phyloP scores from a whole-genome alignment of 2,797 vertebrate species.

The Selene dorsalis region DNA sequence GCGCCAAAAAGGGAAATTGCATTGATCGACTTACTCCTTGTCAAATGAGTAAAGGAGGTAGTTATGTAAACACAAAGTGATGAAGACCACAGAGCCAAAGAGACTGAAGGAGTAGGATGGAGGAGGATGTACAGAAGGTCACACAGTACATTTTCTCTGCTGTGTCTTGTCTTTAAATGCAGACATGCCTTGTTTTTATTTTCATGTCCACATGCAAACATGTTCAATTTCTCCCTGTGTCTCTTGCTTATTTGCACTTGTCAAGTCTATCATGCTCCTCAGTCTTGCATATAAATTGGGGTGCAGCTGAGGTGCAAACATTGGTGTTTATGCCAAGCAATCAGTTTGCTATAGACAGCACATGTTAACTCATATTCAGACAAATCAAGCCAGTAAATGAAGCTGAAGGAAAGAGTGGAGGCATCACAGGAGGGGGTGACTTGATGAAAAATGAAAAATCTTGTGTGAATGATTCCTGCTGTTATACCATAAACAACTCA shows the following conservation, averaged over 20 bases:
- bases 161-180: neutral
- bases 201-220: neutral
- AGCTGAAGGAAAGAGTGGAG: constrained; percentile 16
- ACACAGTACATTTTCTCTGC: neutral
- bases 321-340: constrained; percentile 36
- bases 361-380: constrained; percentile 23
- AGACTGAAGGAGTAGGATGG: neutral
- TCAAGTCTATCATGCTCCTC: constrained; percentile 35
- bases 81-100: constrained; percentile 2
- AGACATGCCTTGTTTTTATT: neutral
- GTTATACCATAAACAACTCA: neutral
- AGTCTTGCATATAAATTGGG: constrained; percentile 37
- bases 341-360: constrained; percentile 33
- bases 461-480: neutral
- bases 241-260: constrained; percentile 9
- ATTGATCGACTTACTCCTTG: neutral
- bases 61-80: neutral
- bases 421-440: neutral
- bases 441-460: neutral
- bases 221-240: neutral
- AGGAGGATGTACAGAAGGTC: neutral
- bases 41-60: too few species aligned
- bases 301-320: constrained; percentile 27
- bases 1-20: neutral
- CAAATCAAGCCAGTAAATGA: constrained; percentile 51